phyloP scores from a whole-genome alignment of 2,113 vertebrate species.

The Aspidoscelis tigris region DNA sequence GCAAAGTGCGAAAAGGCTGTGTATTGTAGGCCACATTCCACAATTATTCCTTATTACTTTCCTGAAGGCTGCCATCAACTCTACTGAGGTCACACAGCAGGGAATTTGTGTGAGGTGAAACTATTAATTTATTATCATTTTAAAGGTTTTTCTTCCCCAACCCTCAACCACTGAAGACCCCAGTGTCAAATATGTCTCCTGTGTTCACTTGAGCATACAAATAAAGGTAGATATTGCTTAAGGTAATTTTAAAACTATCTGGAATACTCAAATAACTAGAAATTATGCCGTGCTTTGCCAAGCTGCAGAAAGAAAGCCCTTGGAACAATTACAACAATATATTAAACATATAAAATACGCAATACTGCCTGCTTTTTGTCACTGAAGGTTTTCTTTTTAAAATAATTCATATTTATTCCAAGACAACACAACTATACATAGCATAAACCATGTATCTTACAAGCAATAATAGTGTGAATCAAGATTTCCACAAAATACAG shows the following conservation, averaged over 20 bases:
- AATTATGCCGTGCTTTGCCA: constrained; percentile 2
- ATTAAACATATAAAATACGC: constrained; percentile 44
- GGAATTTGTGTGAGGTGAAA: neutral
- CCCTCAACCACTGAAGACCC: constrained; percentile 30
- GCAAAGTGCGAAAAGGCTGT: no score
- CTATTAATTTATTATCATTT: neutral
- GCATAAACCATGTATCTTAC: no score
- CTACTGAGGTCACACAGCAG: neutral
- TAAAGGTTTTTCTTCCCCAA: neutral
- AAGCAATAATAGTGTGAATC: no score
- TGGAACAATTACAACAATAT: constrained; percentile 40
- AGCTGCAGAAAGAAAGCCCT: constrained; percentile 36
- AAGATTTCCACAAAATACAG: no score
- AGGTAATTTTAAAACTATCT: constrained; percentile 35
- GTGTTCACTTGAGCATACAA: constrained; percentile 45
- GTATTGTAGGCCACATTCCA: no score
- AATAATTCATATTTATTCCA: no score
- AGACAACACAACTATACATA: no score
- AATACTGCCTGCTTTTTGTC: constrained; percentile 16
- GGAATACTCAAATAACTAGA: neutral
- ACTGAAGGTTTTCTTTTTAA: no score
- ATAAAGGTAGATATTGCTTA: constrained; percentile 37
- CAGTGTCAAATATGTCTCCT: constrained; percentile 34
- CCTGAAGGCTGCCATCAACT: neutral
- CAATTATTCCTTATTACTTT: neutral